phyloP scores from a whole-genome alignment of 2,797 vertebrate species.

The Pseudochromis fuscus region DNA sequence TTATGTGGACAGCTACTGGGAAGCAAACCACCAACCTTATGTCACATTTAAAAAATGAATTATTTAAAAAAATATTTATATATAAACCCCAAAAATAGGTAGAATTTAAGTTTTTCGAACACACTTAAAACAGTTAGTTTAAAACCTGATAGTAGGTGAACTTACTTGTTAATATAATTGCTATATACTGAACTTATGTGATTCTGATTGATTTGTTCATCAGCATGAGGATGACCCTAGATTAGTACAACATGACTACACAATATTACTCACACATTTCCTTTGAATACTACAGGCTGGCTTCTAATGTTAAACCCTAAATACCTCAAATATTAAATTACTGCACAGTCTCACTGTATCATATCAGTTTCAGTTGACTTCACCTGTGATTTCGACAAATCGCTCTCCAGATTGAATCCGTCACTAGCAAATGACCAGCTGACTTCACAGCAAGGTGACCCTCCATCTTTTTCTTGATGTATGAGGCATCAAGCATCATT shows the following conservation, averaged over 20 bases:
- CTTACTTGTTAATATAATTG: background rate
- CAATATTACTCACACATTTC: background rate
- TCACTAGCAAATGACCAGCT: slow-evolving; percentile 62
- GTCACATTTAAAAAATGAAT: no score
- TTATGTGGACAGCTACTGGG: no score
- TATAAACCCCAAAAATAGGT: no score
- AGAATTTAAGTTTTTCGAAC: no score
- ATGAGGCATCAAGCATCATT: slow-evolving; percentile 71
- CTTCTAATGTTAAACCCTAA: background rate
- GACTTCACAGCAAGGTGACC: slow-evolving; percentile 75
- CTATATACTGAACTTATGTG: no score
- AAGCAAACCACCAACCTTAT: no score
- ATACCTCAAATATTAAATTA: background rate
- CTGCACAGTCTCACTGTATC: slow-evolving; percentile 1
- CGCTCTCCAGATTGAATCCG: slow-evolving; percentile 46
- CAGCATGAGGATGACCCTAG: background rate
- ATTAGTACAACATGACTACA: background rate
- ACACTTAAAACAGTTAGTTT: no score
- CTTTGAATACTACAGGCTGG: background rate
- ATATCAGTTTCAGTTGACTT: slow-evolving; percentile 21
- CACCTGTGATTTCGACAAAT: slow-evolving; percentile 46
- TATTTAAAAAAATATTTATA: no score
- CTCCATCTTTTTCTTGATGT: slow-evolving; percentile 67
- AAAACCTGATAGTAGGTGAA: no score
- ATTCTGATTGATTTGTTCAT: background rate